These are phyloP conservation scores for Cyanoderma ruficeps DNA, from an alignment of 2,113 vertebrate genomes.

Conservation along the genomic window DNA sequence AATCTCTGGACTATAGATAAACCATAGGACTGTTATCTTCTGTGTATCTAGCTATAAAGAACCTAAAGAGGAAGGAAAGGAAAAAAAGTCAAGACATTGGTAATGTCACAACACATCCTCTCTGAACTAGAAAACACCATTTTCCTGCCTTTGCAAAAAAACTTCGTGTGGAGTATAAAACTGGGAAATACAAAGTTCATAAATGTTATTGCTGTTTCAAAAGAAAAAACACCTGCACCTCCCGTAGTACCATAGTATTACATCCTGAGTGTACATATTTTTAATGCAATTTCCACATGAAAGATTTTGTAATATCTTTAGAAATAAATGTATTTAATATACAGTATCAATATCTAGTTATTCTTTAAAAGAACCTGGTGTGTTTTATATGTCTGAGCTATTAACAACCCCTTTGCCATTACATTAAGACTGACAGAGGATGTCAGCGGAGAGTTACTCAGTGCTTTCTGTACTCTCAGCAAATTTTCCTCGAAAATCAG, in stretches of 20 bases:
- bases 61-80: conserved; percentile 68
- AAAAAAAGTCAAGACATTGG: conserved; percentile 54
- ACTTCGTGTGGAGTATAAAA: not conserved
- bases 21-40: conserved; percentile 30
- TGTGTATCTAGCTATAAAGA: conserved; percentile 44
- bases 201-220: not conserved
- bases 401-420: not conserved
- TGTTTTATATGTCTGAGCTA: not conserved
- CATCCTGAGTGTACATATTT: not conserved
- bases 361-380: not conserved
- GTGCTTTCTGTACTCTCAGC: not conserved
- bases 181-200: not conserved
- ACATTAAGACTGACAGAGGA: not conserved
- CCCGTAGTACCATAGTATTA: not conserved
- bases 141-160: conserved; percentile 25
- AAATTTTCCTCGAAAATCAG: not conserved
- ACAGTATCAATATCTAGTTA: not conserved
- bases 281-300: not conserved
- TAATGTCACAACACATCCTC: conserved; percentile 54
- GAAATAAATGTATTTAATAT: not conserved
- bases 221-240: not conserved
- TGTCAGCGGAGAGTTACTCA: not conserved
- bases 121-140: conserved; percentile 1
- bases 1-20: conserved; percentile 37
- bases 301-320: not conserved